Conservation (phyloP, 2,113 vertebrate genomes). For the Forbesichthys agassizii region DNA sequence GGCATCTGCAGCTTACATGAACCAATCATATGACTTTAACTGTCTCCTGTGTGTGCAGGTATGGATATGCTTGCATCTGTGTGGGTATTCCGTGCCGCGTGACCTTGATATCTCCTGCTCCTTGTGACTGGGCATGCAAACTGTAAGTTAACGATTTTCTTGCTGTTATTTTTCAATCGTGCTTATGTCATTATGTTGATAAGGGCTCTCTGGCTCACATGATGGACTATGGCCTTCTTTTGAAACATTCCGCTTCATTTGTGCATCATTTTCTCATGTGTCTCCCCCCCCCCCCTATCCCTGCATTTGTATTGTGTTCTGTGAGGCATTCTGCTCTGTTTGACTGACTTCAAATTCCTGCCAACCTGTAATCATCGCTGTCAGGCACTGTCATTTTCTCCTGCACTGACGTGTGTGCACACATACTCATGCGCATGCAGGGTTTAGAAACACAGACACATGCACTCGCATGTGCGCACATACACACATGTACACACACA, state of each 20-base stretch:
- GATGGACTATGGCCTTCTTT: neutral
- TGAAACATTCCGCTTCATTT: neutral
- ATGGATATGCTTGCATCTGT: neutral
- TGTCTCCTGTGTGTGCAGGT: neutral
- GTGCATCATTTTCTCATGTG: neutral
- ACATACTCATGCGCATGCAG: neutral
- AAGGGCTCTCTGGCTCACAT: neutral
- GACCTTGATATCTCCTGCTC: neutral
- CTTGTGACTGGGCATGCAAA: neutral
- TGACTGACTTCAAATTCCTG: conserved; percentile 31
- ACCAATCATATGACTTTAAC: too few species aligned
- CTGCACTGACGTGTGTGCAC: neutral
- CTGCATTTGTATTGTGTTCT: neutral
- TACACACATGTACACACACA: neutral
- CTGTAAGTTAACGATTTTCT: too few species aligned
- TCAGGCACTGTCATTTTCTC: conserved; percentile 12
- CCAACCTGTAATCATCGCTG: conserved; percentile 45
- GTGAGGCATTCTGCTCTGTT: conserved; percentile 3
- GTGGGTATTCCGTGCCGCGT: neutral
- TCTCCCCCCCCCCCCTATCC: too few species aligned
- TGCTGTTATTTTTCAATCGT: too few species aligned
- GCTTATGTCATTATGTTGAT: neutral
- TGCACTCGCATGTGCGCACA: neutral
- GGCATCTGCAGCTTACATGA: conserved; percentile 3
- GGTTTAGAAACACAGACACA: neutral